phyloP scores from a whole-genome alignment of 2,113 vertebrate genomes.

The Pelobates fuscus region DNA sequence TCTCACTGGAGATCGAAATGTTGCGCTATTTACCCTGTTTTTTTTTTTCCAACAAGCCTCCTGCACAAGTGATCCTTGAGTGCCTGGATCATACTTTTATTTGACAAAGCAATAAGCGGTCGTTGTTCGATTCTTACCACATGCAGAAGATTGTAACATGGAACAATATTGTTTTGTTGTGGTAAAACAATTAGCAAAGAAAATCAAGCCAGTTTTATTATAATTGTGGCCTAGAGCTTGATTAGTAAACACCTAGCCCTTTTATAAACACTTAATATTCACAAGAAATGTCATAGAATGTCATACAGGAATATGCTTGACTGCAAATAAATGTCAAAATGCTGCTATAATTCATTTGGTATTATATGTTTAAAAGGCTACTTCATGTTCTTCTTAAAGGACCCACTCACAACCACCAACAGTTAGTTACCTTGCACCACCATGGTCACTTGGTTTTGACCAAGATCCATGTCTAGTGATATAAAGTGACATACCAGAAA shows the following conservation, averaged over 20 bases:
- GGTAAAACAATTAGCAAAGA: too few species aligned
- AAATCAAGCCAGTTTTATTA: not conserved
- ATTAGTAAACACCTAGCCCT: conserved; percentile 28
- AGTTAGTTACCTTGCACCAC: conserved; percentile 22
- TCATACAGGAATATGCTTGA: not conserved
- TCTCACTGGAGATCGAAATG: too few species aligned
- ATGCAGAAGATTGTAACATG: too few species aligned
- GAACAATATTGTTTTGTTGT: too few species aligned
- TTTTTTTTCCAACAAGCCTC: too few species aligned
- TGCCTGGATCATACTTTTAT: too few species aligned
- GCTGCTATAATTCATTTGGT: not conserved
- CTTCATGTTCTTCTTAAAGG: not conserved
- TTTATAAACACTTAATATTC: conserved; percentile 19
- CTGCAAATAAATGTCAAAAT: conserved; percentile 32
- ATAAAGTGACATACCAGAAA: not conserved
- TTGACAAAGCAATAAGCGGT: too few species aligned
- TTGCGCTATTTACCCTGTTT: too few species aligned
- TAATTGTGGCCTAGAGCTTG: not conserved
- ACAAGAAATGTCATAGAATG: conserved; percentile 43
- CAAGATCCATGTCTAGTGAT: not conserved
- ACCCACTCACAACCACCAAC: not conserved
- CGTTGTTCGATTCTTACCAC: too few species aligned
- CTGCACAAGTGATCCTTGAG: too few species aligned
- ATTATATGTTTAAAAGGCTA: conserved; percentile 6
- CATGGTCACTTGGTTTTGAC: not conserved